Conservation (phyloP, 2,113 vertebrate species). For the Callorhinus ursinus region DNA sequence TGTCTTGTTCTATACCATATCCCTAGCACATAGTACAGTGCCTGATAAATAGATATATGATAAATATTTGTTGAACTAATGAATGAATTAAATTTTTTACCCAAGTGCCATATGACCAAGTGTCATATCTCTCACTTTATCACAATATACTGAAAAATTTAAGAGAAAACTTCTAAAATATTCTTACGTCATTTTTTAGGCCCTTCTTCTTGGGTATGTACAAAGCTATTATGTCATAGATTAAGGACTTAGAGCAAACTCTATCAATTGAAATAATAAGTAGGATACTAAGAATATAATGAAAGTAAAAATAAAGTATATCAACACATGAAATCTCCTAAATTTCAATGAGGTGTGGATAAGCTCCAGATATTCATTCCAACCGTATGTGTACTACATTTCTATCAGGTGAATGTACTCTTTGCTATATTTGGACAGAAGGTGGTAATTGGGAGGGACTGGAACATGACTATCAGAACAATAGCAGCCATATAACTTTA, state of each 20-base stretch:
- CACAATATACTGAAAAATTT: not conserved
- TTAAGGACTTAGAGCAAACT: not conserved
- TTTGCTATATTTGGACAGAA: not conserved
- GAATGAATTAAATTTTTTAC: not conserved
- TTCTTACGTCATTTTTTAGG: not conserved
- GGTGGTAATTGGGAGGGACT: not conserved
- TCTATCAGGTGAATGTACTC: not conserved
- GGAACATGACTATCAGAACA: conserved; percentile 18
- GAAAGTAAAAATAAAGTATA: not conserved
- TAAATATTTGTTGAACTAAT: not conserved
- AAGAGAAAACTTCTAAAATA: not conserved
- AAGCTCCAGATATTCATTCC: not conserved
- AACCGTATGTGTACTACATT: not conserved
- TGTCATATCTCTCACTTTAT: not conserved
- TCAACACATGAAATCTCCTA: not conserved
- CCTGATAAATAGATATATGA: not conserved
- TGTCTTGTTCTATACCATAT: not conserved
- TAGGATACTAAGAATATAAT: not conserved
- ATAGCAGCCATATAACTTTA: conserved; percentile 44
- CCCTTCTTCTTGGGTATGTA: not conserved
- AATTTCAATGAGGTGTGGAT: not conserved
- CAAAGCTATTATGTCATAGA: not conserved
- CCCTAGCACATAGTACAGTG: not conserved
- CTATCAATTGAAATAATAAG: not conserved
- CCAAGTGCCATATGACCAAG: not conserved